Percentiles rank a stretch among this genome's conserved stretches.
phyloP scores from a whole-genome alignment of 2,797 vertebrate genomes.

The Myripristis murdjan region DNA sequence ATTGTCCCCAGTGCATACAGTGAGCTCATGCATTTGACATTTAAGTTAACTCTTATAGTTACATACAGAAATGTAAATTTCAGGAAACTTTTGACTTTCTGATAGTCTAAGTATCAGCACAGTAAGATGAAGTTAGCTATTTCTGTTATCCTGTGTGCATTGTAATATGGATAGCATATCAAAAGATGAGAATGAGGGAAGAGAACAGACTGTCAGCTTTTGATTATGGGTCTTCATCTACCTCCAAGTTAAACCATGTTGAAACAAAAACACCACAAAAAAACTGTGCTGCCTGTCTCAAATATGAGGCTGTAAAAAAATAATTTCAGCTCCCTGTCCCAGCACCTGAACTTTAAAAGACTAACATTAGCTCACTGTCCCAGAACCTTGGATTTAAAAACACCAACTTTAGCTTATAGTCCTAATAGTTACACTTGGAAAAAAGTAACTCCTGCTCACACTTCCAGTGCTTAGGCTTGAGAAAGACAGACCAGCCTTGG shows the following conservation, averaged over 20 bases:
- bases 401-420: too few relatives aligned
- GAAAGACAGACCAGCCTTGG: not conserved
- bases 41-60: slow-evolving; percentile 19
- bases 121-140: not conserved
- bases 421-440: not conserved
- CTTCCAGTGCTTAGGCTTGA: not conserved
- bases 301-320: too few relatives aligned
- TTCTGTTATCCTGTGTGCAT: not conserved
- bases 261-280: not conserved
- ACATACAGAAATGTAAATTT: slow-evolving; percentile 7
- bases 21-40: slow-evolving; percentile 37
- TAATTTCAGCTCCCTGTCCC: too few relatives aligned
- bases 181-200: not conserved
- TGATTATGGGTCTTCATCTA: not conserved
- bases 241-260: not conserved
- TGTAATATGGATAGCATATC: not conserved
- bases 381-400: too few relatives aligned
- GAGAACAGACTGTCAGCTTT: not conserved
- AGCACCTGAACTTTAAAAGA: too few relatives aligned
- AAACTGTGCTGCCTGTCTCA: not conserved
- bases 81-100: not conserved
- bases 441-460: not conserved
- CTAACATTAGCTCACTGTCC: too few relatives aligned
- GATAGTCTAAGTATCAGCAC: not conserved
- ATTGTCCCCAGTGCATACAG: slow-evolving; percentile 41